Evolutionary conservation across 2,888 invertebrate genomes (phyloP), one percentile per base, ranked within the genome.

Genomic region (Brachyopa scutellaris): DNA sequence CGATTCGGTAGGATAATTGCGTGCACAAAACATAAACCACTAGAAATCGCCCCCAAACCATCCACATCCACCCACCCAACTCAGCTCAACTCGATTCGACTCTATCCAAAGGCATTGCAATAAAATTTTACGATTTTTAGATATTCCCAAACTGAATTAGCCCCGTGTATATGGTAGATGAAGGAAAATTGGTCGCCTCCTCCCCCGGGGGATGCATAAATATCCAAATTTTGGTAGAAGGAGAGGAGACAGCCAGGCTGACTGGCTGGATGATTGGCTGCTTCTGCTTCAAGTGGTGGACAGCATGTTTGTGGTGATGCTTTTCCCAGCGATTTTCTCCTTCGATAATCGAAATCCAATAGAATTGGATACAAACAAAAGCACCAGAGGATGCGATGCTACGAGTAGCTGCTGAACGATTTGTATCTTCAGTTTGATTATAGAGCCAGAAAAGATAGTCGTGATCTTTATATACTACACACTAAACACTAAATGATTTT

Each of bases 111-210:
- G 57, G 23, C 74, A 80, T 69, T 59, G 57, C 80, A 76, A 80
- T 76, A 80, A 76, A 76, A 80, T 80, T 70, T 80, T 76, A 80
- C 80, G 80, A 80, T 80, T 80, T 80, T 80, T 53, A 70, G 80
- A 80, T 80, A 80, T 70, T 73, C 73, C 62, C 73, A 55, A 73
- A 73, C 73, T 45, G 55, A 73, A 73, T 73, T 73, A 73, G 62
- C 57, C 23, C 26, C 21, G 19, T 19, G 5, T 31, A n/a, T n/a
- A n/a, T n/a, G n/a, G 15, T 11, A 13, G 61, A 15, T 7, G 11
- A 29, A 13, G 19, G 21, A n/a, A 17, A 55, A 5, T 9, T 23
- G 40, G 40, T 29, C n/a, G 1, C 13, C 21, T 31, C 8, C n/a
- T 2, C 36, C 51, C 57, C 38, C 40, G n/a, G 40, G 77, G 72